Evolutionary conservation across 2,888 invertebrate species (phyloP), one percentile per base, ranked within the genome.

Genomic region (Seladonia tumulorum): DNA sequence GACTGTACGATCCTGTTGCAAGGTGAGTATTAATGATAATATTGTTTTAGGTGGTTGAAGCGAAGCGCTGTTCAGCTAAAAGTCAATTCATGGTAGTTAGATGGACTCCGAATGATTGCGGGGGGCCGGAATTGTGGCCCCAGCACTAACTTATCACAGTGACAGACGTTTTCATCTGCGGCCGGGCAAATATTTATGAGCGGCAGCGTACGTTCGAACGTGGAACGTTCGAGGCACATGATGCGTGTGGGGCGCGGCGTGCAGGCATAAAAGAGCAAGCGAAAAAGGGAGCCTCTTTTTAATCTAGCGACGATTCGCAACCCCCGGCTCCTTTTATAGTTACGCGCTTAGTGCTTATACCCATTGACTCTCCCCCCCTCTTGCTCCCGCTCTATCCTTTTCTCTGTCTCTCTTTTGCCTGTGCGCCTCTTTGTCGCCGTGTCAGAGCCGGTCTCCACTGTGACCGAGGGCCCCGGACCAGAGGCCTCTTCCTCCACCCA

Each of bases 231-330:
- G 86, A 85, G 87, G 92, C 89, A 84, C 89, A 90, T 86, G 89
- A 91, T 90, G 90, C 91, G 90, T 88, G 89, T 90, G 90, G 91
- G 92, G 92, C 90, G 88, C 90, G 87, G 87, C 87, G 91, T 89
- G 90, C 89, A 85, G 92, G 92, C 92, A 94, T 93, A 94, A 94
- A 94, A 94, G 94, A 94, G 94, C 94, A 94, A 94, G 93, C 94
- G 93, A 93, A 94, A 94, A 94, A 94, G 94, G 94, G 93, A 92
- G 93, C 91, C 93, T 94, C 94, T 94, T 94, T 94, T 94, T 94
- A 94, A 94, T 94, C 94, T 94, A 94, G 94, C 94, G 94, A 94
- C 94, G 94, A 94, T 94, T 94, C 94, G 93, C 93, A 93, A 93
- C 93, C 93, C 92, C 93, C 92, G 91, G 91, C 93, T 93, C 91